Evolutionary conservation across 2,797 vertebrate genomes (phyloP), one percentile per base, ranked within the genome.

Genomic region (Oreortyx pictus): DNA sequence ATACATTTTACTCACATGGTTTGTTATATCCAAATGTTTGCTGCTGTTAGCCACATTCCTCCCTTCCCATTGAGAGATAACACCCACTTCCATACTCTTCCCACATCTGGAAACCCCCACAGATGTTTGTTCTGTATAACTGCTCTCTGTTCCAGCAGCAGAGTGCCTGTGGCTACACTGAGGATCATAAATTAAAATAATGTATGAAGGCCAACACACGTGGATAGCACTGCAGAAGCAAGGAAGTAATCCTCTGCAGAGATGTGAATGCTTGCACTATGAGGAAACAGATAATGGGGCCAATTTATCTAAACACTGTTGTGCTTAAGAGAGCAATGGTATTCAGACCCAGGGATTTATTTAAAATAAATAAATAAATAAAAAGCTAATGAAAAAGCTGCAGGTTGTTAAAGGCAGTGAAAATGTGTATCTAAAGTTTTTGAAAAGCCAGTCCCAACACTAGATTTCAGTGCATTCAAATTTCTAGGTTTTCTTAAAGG

Each of bases 91-190:
- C 82, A 83, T 39, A 59, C 14, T 74, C 54, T 79, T 82, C 35
- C 70, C 93, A 50, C 84, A 90, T 90, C 92, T 92, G 94, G 81
- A 96, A 96, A 94, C 72, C 54, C 93, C 90, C 75, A 68, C 93
- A 94, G 78, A 95, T 93, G 90, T 92, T 94, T 90, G 54, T 50
- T 87, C 37, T 93, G 46, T 35, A 75, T 90, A 95, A 85, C 37
- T 35, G 43, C n/a, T 47, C 66, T 93, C 68, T 75, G 14, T 87
- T 94, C 90, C 87, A 91, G 68, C 59, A 95, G 49, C 37, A 91
- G 52, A 93, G 44, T 1, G 86, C 89, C 75, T 88, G 73, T 80
- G 86, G 87, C 87, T 86, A 67, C 60, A 41, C 35, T 67, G 43
- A 85, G 47, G 65, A 82, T 77, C 29, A 77, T 94, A 90, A 90